These are phyloP conservation scores for Salpingus planirostris DNA, from an alignment of 2,888 invertebrate genomes.

Conservation along the genomic window DNA sequence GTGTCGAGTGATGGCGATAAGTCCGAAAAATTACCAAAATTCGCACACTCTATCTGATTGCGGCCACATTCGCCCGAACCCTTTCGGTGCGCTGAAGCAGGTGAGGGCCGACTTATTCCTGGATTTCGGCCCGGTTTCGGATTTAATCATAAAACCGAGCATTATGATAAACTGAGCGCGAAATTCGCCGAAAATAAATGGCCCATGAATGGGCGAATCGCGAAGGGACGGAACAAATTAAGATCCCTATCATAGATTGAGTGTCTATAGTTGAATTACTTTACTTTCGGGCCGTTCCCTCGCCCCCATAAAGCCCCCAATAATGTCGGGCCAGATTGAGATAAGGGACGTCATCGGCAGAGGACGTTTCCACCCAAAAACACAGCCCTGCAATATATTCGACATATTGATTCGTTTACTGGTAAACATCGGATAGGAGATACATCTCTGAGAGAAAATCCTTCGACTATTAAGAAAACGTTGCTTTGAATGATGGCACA, in stretches of 20 bases:
- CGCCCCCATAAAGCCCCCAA: slow-evolving; percentile 8
- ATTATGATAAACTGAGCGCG: slow-evolving; percentile 11
- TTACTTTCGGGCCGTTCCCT: slow-evolving; percentile 17
- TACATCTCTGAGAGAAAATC: too few relatives aligned
- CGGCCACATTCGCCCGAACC: too few relatives aligned
- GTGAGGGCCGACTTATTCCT: background rate
- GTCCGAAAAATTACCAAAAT: slow-evolving; percentile 8
- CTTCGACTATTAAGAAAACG: too few relatives aligned
- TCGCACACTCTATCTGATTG: slow-evolving; percentile 9
- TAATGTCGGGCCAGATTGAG: slow-evolving; percentile 2
- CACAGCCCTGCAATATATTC: too few relatives aligned
- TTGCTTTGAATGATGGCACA: too few relatives aligned
- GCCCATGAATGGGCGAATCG: slow-evolving; percentile 13
- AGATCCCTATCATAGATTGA: slow-evolving; percentile 27
- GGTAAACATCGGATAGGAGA: too few relatives aligned
- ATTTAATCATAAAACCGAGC: slow-evolving; percentile 2
- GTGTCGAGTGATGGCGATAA: too few relatives aligned
- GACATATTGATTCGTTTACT: too few relatives aligned
- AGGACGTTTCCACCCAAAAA: too few relatives aligned
- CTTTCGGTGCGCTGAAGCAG: too few relatives aligned
- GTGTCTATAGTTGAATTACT: slow-evolving; percentile 24
- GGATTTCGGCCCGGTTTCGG: background rate
- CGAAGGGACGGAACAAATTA: slow-evolving; percentile 26
- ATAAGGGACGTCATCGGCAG: too few relatives aligned
- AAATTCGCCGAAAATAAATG: slow-evolving; percentile 14